Evolutionary conservation across 2,888 invertebrate genomes (phyloP).

Genomic region (Acleris sparsana): DNA sequence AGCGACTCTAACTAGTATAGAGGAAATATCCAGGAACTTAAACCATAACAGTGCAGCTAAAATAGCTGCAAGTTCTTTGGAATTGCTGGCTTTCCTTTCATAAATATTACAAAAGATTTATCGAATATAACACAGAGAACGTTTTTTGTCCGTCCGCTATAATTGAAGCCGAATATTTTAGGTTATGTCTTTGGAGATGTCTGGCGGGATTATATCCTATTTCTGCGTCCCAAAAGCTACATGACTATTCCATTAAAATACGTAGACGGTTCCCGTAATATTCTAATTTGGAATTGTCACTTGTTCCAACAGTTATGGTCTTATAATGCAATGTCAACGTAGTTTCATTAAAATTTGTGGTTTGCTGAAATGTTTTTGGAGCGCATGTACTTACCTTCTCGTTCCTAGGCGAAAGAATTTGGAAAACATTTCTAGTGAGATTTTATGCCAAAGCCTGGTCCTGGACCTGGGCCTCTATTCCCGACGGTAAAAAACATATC

Average conservation of each 20-base stretch:
- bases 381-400: no score
- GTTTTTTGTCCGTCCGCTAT: slow-evolving; percentile 6
- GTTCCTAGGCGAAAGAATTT: no score
- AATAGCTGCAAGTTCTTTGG: neutral
- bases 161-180: slow-evolving; percentile 47
- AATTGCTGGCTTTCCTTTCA: no score
- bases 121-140: no score
- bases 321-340: slow-evolving; percentile 4
- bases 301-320: slow-evolving; percentile 11
- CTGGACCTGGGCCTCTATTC: no score
- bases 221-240: slow-evolving; percentile 62
- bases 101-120: no score
- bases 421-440: no score
- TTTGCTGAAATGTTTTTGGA: neutral
- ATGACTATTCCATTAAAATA: slow-evolving; percentile 77
- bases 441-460: no score
- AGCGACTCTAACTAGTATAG: slow-evolving; percentile 6
- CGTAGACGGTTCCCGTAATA: slow-evolving; percentile 52
- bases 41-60: neutral
- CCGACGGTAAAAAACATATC: no score
- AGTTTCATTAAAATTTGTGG: neutral
- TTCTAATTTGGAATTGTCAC: slow-evolving; percentile 62
- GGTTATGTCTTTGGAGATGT: slow-evolving; percentile 41
- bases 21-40: neutral
- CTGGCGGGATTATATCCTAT: slow-evolving; percentile 60